Percentiles rank a stretch among this genome's conserved stretches.
These are phyloP conservation scores for Melanotaenia nigrans DNA, from an alignment of 2,797 vertebrate species.

Conservation along the genomic window DNA sequence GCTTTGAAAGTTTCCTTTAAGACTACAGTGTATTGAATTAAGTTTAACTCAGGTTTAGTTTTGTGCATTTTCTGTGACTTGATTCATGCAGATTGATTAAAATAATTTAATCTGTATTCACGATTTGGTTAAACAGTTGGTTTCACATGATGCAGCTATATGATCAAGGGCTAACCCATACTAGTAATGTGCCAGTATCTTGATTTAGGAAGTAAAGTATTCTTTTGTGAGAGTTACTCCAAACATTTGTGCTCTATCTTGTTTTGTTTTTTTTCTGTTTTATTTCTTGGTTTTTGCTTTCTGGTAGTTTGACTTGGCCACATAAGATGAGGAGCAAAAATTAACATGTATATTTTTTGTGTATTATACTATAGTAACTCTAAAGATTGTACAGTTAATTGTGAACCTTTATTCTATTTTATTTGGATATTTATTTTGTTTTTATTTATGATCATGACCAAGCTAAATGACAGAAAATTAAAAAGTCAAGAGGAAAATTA, in stretches of 20 bases:
- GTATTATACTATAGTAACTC: neutral
- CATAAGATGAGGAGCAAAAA: neutral
- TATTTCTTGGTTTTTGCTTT: conserved; percentile 3
- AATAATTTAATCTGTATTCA: neutral
- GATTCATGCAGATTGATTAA: conserved; percentile 13
- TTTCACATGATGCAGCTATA: conserved; percentile 8
- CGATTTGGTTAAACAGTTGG: conserved; percentile 3
- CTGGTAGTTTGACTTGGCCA: conserved; percentile 31
- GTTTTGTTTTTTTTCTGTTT: conserved; percentile 16
- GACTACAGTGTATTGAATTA: conserved; percentile 6
- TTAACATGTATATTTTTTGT: neutral
- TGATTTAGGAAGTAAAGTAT: neutral
- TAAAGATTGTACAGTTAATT: neutral
- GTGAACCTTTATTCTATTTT: neutral
- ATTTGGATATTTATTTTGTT: neutral
- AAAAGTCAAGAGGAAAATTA: conserved; percentile 20
- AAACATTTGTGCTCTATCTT: neutral
- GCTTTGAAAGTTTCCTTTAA: neutral
- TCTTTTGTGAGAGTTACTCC: neutral
- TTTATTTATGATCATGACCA: neutral
- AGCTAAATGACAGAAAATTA: conserved; percentile 50
- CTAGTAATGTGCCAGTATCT: neutral
- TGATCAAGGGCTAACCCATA: neutral
- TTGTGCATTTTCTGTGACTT: conserved; percentile 28
- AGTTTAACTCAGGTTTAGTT: conserved; percentile 39